Base-by-base conservation (phyloP, 1,140 invertebrate genomes). In the Lordiphosa collinella region DNA sequence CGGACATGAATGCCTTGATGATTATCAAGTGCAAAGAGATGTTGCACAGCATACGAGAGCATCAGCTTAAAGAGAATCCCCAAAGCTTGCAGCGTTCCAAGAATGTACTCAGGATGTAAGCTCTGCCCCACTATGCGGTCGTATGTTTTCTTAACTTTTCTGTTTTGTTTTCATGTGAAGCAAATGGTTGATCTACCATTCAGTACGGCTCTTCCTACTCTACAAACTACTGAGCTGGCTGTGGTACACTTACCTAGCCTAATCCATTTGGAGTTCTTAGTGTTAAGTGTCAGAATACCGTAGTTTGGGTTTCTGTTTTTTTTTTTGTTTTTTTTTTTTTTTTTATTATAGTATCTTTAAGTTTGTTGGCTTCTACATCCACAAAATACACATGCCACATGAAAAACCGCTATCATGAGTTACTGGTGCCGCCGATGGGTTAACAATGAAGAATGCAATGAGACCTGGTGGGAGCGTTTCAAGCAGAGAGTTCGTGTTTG, bases 211-310 rank as follows among this genome's bases (percentile, higher is more conserved):
- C 10, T 68, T 50, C n/a, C 14, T 86, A 32, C 47, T 85, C 7
- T 87, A 84, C 43, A 84, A 71, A 14, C 41, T 87, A 1, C n/a
- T 84, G 2, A 47, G 48, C 44, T 87, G 73, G 64, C 31, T 84
- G 1, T 87, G 63, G 62, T 8, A 29, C 7, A 29, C 25, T 8
- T 29, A 1, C 25, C 25, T 29, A 29, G 25, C 2, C 25, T 29
- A 29, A 29, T 1, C 25, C 25, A 29, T 8, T 25, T 25, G 22
- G 0, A 7, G 22, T 18, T 18, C 18, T 22, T 22, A 22, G 18
- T 22, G 18, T 22, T 22, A 22, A 5, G 6, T 29, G 25, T 29
- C 25, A 29, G 25, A 8, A 18, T 8, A 6, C 18, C 18, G 18
- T 22, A 22, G 18, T 22, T 22, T 22, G 18, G 18, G 6, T 22